Conservation (phyloP, 2,797 vertebrate genomes). For the Pseudochirops cupreus region DNA sequence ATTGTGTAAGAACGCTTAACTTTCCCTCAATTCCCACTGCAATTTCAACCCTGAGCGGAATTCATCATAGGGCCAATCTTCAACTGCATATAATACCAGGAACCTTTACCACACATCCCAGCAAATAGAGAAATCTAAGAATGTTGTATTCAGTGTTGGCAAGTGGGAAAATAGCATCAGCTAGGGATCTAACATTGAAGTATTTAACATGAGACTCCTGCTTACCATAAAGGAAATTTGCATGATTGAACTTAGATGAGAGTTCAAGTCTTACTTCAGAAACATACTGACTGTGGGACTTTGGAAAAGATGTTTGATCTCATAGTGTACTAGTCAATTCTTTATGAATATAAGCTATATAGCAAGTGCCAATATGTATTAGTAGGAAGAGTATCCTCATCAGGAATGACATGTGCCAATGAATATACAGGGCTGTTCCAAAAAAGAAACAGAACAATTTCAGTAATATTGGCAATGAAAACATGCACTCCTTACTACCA, state of each 20-base stretch:
- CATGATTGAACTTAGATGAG: slow-evolving; percentile 1
- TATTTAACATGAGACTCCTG: not conserved
- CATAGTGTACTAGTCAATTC: not conserved
- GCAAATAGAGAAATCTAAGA: not conserved
- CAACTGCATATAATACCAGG: not conserved
- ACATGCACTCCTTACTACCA: not conserved
- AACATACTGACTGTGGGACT: not conserved
- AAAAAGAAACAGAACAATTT: not conserved
- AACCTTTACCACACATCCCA: not conserved
- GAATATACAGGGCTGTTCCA: not conserved
- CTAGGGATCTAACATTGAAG: slow-evolving; percentile 8
- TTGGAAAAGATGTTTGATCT: not conserved
- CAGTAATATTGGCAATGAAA: not conserved
- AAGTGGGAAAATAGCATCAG: not conserved
- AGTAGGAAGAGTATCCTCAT: not conserved
- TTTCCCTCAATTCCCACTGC: not conserved
- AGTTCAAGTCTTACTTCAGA: not conserved
- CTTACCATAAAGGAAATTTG: slow-evolving; percentile 23
- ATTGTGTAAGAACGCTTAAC: slow-evolving; percentile 34
- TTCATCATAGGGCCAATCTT: not conserved
- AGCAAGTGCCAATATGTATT: not conserved
- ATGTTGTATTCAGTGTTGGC: not conserved
- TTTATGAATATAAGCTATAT: not conserved
- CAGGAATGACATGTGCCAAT: not conserved
- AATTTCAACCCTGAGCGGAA: slow-evolving; percentile 12